These are phyloP conservation scores for Orius insidiosus DNA, from an alignment of 1,140 invertebrate species.

Conservation along the genomic window DNA sequence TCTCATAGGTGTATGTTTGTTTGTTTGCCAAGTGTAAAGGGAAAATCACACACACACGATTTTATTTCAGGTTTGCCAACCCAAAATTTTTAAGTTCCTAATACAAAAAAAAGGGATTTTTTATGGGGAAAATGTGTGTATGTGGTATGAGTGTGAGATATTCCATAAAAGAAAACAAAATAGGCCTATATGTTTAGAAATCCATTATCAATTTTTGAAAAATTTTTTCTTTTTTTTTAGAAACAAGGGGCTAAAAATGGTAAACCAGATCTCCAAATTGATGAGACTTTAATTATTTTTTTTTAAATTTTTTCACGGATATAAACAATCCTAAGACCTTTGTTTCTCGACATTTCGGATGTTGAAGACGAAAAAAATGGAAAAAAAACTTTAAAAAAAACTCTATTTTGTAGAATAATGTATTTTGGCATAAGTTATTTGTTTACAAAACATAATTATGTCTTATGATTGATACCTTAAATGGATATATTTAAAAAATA, in stretches of 20 bases:
- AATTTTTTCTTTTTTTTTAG: conserved; percentile 5
- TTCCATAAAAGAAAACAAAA: conserved; percentile 16
- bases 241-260: conserved; percentile 2
- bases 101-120: conserved; percentile 15
- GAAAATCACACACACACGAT: conserved; percentile 14
- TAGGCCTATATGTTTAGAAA: conserved; percentile 18
- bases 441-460: conserved; percentile 17
- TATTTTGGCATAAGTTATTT: conserved; percentile 19
- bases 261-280: conserved; percentile 6
- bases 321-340: background rate
- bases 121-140: conserved; percentile 16
- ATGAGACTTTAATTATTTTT: background rate
- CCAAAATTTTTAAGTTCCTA: conserved; percentile 18
- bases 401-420: conserved; percentile 18
- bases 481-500: conserved; percentile 15
- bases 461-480: conserved; percentile 18
- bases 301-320: too few species aligned
- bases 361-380: background rate
- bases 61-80: conserved; percentile 2
- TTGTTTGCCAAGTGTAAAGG: conserved; percentile 20
- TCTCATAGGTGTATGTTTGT: conserved; percentile 20
- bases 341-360: background rate
- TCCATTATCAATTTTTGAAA: conserved; percentile 12
- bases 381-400: conserved; percentile 14
- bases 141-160: conserved; percentile 18